Evolutionary conservation across 2,797 vertebrate species (phyloP), one percentile per base, ranked within the genome.

Genomic region (Pitangus sulphuratus): DNA sequence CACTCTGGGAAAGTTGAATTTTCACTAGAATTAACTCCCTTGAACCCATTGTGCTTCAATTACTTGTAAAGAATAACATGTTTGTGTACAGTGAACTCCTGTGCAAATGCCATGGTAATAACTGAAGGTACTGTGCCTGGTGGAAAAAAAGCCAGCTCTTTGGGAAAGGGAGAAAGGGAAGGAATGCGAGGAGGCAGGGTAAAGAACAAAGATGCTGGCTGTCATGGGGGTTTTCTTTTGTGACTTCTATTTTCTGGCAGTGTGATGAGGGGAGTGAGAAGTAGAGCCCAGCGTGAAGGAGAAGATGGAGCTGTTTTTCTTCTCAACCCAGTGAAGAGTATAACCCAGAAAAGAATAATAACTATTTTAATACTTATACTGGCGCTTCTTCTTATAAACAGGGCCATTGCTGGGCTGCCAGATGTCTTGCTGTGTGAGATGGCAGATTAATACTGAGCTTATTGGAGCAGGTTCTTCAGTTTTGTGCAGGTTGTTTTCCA

Each of bases 401-500:
- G 39, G 14, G 30, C 78, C 0, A 9, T 82, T 91, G 58, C 76
- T 60, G 51, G 61, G 51, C 44, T 93, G 92, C 94, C 94, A 95
- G 61, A 44, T 90, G 40, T 74, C 94, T 87, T 88, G 77, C 92
- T 97, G 91, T 78, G 89, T 48, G 66, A 86, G 58, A 90, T 60
- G 77, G 81, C 77, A 82, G n/a, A 28, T 94, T 96, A 90, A 88
- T 84, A 35, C 58, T 79, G 83, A 92, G 35, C 54, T 79, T 78
- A 90, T 35, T 95, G 92, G 56, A 91, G 57, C 61, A 84, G 85
- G 69, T 91, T 95, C 69, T 74, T 95, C 24, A 39, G 50, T 90
- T 90, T 62, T 90, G 57, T 75, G 44, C 70, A 70, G 72, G 69
- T 92, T 93, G 26, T 96, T 96, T 97, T 94, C 70, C 50, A 40